These are phyloP conservation scores for Drosophila erecta DNA, from an alignment of 1,140 invertebrate genomes.

Conservation along the genomic window DNA sequence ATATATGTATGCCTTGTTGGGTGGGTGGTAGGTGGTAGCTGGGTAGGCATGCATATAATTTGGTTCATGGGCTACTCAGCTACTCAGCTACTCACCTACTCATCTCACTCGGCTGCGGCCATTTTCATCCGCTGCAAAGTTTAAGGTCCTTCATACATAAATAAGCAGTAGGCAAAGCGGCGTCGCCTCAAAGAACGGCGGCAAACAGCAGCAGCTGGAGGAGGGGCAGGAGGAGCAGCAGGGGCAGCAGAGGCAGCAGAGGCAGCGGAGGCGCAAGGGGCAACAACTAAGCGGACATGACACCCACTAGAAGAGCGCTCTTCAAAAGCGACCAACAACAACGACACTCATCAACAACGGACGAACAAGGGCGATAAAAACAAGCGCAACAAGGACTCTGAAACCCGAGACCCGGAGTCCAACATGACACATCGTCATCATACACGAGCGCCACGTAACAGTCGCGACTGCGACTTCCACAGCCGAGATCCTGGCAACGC, in stretches of 20 bases:
- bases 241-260: too few species aligned
- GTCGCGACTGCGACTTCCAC: constrained; percentile 46
- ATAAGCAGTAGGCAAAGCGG: constrained; percentile 74
- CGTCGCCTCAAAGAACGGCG: constrained; percentile 69
- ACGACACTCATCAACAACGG: constrained; percentile 74
- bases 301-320: constrained; percentile 73
- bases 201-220: constrained; percentile 40
- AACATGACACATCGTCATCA: constrained; percentile 73
- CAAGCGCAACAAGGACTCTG: constrained; percentile 80
- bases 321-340: constrained; percentile 66
- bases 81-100: constrained; percentile 2
- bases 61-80: constrained; percentile 22
- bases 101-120: constrained; percentile 37
- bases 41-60: constrained; percentile 11
- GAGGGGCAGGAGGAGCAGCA: constrained; percentile 1
- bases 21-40: too few species aligned
- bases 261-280: constrained; percentile 9
- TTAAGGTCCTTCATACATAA: constrained; percentile 83
- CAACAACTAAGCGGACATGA: constrained; percentile 76
- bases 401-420: constrained; percentile 58
- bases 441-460: constrained; percentile 39
- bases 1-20: not conserved
- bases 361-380: constrained; percentile 79
- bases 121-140: constrained; percentile 78
- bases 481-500: constrained; percentile 55